Evolutionary conservation across 2,888 invertebrate genomes (phyloP).

Genomic region (Caradrina clavipalpis): DNA sequence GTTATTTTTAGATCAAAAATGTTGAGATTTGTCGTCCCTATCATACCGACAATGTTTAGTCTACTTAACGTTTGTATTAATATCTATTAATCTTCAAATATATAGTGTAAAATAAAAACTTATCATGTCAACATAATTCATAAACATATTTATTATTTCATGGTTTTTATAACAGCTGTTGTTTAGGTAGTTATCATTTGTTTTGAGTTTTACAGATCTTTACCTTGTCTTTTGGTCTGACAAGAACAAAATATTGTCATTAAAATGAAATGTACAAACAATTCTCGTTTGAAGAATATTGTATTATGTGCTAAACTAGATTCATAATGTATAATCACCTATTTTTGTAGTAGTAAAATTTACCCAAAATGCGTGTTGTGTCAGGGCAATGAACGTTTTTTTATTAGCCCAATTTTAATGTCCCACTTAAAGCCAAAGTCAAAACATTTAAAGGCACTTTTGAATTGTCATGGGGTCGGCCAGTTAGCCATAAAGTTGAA

Average conservation of each 20-base stretch:
- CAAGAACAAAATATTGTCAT: constrained; percentile 7
- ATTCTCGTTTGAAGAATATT: background rate
- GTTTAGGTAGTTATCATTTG: constrained; percentile 12
- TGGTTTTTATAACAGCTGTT: constrained; percentile 25
- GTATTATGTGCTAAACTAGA: too few species aligned
- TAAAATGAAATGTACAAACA: background rate
- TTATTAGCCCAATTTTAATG: too few species aligned
- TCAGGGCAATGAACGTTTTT: too few species aligned
- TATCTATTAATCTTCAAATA: constrained; percentile 30
- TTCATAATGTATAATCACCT: too few species aligned
- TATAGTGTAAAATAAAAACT: constrained; percentile 32
- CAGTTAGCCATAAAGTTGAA: too few species aligned
- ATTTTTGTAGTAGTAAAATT: too few species aligned
- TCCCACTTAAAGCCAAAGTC: too few species aligned
- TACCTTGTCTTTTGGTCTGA: constrained; percentile 18
- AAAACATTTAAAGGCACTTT: too few species aligned
- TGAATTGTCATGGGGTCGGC: too few species aligned
- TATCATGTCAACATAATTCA: constrained; percentile 39
- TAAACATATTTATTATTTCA: constrained; percentile 29
- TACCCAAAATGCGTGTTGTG: too few species aligned
- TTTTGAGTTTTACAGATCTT: constrained; percentile 6
- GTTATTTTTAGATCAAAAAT: constrained; percentile 8
- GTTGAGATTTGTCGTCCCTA: constrained; percentile 18
- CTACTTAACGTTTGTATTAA: constrained; percentile 44
- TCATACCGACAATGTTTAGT: constrained; percentile 43